Conservation (phyloP, 2,797 vertebrate genomes). For the Esox lucius region DNA sequence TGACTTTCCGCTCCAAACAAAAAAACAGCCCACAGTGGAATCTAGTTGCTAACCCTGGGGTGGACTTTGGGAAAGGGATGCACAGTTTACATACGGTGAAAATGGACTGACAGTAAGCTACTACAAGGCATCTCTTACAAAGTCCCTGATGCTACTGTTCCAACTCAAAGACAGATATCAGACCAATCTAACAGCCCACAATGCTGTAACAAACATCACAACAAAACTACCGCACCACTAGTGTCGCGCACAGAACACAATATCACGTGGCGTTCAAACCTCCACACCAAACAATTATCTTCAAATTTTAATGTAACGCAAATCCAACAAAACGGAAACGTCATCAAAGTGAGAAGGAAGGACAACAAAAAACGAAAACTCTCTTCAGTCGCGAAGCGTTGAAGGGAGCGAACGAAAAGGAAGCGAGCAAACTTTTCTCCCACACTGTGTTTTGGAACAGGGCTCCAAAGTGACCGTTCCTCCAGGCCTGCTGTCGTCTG, state of each 20-base stretch:
- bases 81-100: neutral
- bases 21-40: no score
- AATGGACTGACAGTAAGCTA: neutral
- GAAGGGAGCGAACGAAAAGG: conserved; percentile 76
- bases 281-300: neutral
- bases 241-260: neutral
- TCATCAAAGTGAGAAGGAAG: conserved; percentile 50
- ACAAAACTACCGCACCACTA: neutral
- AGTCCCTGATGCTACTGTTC: neutral
- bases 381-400: conserved; percentile 76
- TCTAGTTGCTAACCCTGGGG: no score
- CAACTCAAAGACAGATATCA: neutral
- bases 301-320: conserved; percentile 25
- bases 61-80: neutral
- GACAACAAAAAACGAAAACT: conserved; percentile 71
- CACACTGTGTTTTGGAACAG: conserved; percentile 80
- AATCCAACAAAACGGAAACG: conserved; percentile 44
- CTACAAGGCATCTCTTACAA: neutral
- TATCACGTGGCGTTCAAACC: neutral
- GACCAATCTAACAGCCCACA: neutral
- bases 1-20: no score
- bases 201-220: neutral
- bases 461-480: conserved; percentile 86
- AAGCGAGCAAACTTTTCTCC: conserved; percentile 82
- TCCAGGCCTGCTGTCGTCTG: conserved; percentile 78